Base-by-base conservation (phyloP, 2,888 invertebrate species). In the Rhopalosiphum nymphaeae region DNA sequence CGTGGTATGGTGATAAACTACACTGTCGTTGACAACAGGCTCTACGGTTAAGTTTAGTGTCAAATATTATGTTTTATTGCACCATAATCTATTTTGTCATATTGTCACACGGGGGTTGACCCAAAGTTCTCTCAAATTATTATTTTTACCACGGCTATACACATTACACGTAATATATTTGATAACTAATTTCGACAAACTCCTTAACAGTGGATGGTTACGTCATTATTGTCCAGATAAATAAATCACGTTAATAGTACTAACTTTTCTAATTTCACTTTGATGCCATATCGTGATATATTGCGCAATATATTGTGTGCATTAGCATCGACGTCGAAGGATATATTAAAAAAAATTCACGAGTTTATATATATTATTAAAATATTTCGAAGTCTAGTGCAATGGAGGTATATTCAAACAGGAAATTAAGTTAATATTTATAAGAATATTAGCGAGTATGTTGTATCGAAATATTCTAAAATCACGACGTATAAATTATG, bases 41-140 rank as follows among this genome's bases (percentile, higher is more conserved):
- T 36, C 78, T 78, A 78, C 78, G 78, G 78, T 36, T 36, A 78
- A 78, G 78, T 78, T 78, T 78, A 78, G 78, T 78, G 78, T 78
- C 78, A 78, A 78, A 78, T 78, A 78, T 78, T 36, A 78, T 78
- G 78, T 78, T 78, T 78, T 78, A 78, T 78, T 78, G 78, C 78
- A 7, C 78, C 36, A 78, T 78, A 78, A 78, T 78, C 78, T 78
- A 78, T 78, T 78, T 78, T 78, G 78, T 78, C 78, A 78, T 36
- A 78, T 36, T 36, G 36, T 36, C 78, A 78, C 78, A 21, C 0
- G 36, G 78, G 36, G 78, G 16, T 78, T 21, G 78, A 78, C 36
- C 78, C 78, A 78, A 78, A 78, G 36, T 78, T 78, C 36, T 78
- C 78, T 7, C 36, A 36, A 78, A 36, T 78, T 36, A 36, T 78